A percentile compares a stretch with the other conserved stretches of the same genome.
phyloP scores from a whole-genome alignment of 2,888 invertebrate genomes.

The Xestia ashworthii region DNA sequence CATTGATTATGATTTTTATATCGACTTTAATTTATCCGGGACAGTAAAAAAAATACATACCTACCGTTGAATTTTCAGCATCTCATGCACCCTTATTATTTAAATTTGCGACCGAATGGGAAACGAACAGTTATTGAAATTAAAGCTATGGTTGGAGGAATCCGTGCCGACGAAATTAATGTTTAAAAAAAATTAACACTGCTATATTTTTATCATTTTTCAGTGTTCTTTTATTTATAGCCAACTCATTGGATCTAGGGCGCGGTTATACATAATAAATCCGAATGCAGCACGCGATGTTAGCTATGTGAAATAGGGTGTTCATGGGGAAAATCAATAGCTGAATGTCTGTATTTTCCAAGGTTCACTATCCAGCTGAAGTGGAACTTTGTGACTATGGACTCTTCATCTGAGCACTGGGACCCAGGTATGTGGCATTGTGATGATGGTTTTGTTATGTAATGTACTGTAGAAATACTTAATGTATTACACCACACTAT shows the following conservation, averaged over 20 bases:
- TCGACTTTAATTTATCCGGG: neutral
- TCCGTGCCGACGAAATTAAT: neutral
- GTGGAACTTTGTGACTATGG: slow-evolving; percentile 77
- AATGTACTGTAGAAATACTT: neutral
- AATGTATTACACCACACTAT: neutral
- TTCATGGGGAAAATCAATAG: slow-evolving; percentile 30
- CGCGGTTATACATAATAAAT: slow-evolving; percentile 49
- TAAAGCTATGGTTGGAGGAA: neutral
- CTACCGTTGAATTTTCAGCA: slow-evolving; percentile 17
- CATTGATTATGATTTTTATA: slow-evolving; percentile 3
- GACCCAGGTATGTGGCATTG: slow-evolving; percentile 80
- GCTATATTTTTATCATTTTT: neutral
- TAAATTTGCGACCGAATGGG: neutral
- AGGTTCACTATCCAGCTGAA: slow-evolving; percentile 44
- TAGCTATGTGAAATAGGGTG: slow-evolving; percentile 15
- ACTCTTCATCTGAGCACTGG: slow-evolving; percentile 83
- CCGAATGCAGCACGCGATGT: slow-evolving; percentile 17
- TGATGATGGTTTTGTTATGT: slow-evolving; percentile 16
- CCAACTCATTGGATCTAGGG: slow-evolving; percentile 34
- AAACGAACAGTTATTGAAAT: neutral
- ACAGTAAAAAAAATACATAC: slow-evolving; percentile 1
- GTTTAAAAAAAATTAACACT: neutral
- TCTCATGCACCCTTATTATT: neutral
- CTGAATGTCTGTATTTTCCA: slow-evolving; percentile 50
- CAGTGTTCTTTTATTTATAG: neutral